Evolutionary conservation across 1,140 invertebrate genomes (phyloP).

Genomic region (Batillaria attramentaria): DNA sequence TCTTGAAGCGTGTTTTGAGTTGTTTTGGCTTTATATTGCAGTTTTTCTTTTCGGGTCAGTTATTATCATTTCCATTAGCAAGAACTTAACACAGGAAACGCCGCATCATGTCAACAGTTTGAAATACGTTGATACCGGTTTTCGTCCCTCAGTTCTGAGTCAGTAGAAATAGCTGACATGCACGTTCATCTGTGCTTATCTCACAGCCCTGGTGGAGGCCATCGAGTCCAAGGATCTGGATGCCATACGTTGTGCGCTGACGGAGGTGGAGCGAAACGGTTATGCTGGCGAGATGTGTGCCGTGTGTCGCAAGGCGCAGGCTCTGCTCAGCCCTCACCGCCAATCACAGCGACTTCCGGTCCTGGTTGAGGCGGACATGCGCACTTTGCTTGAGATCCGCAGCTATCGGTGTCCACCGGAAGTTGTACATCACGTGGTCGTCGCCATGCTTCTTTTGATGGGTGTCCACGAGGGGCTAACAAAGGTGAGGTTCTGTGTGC

Average conservation of each 20-base stretch:
- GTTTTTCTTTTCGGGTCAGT: neutral
- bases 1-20: too few species aligned
- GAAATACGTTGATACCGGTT: neutral
- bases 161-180: neutral
- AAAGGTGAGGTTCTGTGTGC: too few species aligned
- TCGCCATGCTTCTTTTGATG: slow-evolving; percentile 30
- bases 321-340: slow-evolving; percentile 9
- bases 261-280: slow-evolving; percentile 12
- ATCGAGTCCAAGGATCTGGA: neutral
- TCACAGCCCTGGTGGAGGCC: neutral
- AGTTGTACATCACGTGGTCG: slow-evolving; percentile 38
- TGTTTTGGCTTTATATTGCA: too few species aligned
- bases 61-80: too few species aligned
- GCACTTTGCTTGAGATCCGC: slow-evolving; percentile 40
- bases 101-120: too few species aligned
- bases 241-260: neutral
- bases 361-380: slow-evolving; percentile 26
- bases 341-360: neutral
- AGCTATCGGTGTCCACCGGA: slow-evolving; percentile 39
- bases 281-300: slow-evolving; percentile 15
- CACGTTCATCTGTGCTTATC: neutral
- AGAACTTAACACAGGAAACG: neutral
- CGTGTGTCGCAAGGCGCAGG: slow-evolving; percentile 1
- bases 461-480: slow-evolving; percentile 36
- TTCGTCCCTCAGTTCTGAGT: neutral